Evolutionary conservation across 64 coral and sea anemone genomes (phyloP).

Genomic region (Exaiptasia diaphana): DNA sequence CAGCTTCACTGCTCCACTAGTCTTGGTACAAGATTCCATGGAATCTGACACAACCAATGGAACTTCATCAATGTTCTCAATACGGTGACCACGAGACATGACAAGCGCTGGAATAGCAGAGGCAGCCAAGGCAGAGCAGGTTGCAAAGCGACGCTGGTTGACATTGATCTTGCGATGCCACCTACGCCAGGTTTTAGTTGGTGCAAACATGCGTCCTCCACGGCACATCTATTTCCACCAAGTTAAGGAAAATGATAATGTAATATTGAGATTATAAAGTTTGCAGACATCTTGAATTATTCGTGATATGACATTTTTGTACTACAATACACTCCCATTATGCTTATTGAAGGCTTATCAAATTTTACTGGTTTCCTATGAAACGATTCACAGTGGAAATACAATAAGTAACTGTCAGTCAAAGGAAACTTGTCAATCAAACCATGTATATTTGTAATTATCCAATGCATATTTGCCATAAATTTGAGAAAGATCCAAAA

Average conservation of each 20-base stretch:
- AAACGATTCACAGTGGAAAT: too few relatives aligned
- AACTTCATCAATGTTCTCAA: constrained; percentile 80
- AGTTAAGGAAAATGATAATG: constrained; percentile 24
- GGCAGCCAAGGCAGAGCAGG: constrained; percentile 85
- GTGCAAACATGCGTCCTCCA: constrained; percentile 97
- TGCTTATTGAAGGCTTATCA: too few relatives aligned
- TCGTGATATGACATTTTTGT: too few relatives aligned
- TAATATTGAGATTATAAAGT: too few relatives aligned
- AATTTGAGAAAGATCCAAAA: too few relatives aligned
- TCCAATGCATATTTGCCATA: too few relatives aligned
- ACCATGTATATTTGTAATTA: too few relatives aligned
- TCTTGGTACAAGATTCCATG: constrained; percentile 90
- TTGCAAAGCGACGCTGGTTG: constrained; percentile 85
- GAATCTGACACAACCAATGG: constrained; percentile 80
- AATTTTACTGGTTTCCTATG: too few relatives aligned
- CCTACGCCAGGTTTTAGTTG: constrained; percentile 94
- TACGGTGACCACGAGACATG: constrained; percentile 87
- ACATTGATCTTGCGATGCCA: constrained; percentile 96
- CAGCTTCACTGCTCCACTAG: constrained; percentile 85
- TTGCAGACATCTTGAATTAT: too few relatives aligned
- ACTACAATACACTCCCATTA: too few relatives aligned
- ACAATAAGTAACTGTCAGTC: too few relatives aligned
- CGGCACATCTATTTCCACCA: constrained; percentile 78
- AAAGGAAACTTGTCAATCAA: too few relatives aligned
- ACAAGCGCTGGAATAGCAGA: constrained; percentile 76